Conservation (phyloP, 2,888 invertebrate genomes). For the Steinernema carpocapsae region DNA sequence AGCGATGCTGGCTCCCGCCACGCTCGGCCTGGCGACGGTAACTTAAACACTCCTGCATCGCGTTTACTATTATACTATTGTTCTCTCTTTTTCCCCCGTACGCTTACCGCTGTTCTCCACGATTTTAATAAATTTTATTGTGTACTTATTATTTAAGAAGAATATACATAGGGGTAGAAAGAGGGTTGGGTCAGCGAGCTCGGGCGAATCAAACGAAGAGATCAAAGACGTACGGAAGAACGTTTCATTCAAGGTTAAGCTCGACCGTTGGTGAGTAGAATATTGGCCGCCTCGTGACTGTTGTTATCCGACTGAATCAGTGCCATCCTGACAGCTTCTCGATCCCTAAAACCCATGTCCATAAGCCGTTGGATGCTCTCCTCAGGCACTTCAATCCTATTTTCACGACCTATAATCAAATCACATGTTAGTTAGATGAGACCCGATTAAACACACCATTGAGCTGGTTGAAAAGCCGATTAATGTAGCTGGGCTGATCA, state of each 20-base stretch:
- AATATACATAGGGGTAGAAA: neutral
- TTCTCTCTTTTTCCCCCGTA: too few relatives aligned
- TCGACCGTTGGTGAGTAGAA: neutral
- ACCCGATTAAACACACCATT: neutral
- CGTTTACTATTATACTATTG: too few relatives aligned
- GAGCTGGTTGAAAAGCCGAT: neutral
- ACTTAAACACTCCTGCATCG: too few relatives aligned
- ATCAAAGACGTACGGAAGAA: neutral
- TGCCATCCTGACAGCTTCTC: slow-evolving; percentile 10
- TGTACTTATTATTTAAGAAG: neutral
- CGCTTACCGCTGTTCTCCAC: too few relatives aligned
- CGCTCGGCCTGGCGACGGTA: too few relatives aligned
- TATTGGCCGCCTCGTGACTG: slow-evolving; percentile 24
- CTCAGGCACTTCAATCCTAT: slow-evolving; percentile 18
- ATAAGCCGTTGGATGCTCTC: slow-evolving; percentile 15
- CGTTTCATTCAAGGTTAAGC: too few relatives aligned
- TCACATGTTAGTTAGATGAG: neutral
- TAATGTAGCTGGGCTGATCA: neutral
- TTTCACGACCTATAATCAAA: slow-evolving; percentile 1
- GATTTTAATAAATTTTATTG: too few relatives aligned
- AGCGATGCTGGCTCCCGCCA: too few relatives aligned
- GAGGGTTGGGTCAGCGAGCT: too few relatives aligned
- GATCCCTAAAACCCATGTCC: slow-evolving; percentile 31
- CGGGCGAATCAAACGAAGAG: slow-evolving; percentile 41
- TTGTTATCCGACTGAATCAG: slow-evolving; percentile 10